phyloP scores from a whole-genome alignment of 2,113 vertebrate genomes.

The Plestiodon gilberti region DNA sequence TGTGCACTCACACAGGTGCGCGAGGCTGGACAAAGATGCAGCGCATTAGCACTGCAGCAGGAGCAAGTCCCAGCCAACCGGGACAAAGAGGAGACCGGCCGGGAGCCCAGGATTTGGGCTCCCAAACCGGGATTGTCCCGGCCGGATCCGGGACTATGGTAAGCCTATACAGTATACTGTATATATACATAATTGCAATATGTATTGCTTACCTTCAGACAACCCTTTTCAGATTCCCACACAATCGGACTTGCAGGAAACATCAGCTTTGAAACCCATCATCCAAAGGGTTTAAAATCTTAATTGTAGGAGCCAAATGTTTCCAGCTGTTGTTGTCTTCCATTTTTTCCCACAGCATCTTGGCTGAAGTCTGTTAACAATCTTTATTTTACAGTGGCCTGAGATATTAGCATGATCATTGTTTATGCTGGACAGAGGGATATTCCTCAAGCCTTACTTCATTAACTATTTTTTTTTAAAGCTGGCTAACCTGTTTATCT shows the following conservation, averaged over 20 bases:
- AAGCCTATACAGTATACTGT: no score
- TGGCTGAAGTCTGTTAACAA: conserved; percentile 63
- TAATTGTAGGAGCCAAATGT: conserved; percentile 68
- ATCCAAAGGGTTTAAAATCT: conserved; percentile 64
- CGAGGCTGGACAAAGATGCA: no score
- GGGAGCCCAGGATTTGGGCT: no score
- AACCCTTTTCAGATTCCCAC: conserved; percentile 40
- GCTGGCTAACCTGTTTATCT: conserved; percentile 65
- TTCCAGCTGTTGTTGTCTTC: conserved; percentile 72
- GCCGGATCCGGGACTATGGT: no score
- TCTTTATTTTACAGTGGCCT: conserved; percentile 59
- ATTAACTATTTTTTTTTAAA: conserved; percentile 47
- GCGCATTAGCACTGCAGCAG: no score
- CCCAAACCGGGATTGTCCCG: no score
- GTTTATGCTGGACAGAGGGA: conserved; percentile 65
- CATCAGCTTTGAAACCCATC: conserved; percentile 35
- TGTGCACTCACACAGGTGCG: no score
- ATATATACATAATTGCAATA: background rate
- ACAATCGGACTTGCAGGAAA: conserved; percentile 26
- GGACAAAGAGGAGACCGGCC: no score
- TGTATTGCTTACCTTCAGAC: conserved; percentile 39
- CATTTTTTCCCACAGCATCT: conserved; percentile 73
- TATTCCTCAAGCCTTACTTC: conserved; percentile 63
- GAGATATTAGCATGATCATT: conserved; percentile 68
- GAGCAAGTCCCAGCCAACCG: no score